These are phyloP conservation scores for Natrix natrix DNA, from an alignment of 2,797 vertebrate species.

Conservation along the genomic window DNA sequence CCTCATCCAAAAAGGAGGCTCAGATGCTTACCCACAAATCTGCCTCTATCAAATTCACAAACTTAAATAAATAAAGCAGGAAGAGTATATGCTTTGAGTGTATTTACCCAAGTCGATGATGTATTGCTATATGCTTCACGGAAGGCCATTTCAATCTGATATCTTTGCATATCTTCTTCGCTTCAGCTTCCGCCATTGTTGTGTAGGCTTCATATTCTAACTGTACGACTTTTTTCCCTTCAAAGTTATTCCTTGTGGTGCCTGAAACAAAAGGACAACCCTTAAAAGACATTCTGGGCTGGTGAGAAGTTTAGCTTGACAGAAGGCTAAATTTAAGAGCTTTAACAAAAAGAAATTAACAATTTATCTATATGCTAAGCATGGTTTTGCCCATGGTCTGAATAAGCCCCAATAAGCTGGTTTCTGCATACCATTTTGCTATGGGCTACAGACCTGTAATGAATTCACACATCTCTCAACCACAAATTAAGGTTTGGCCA, in stretches of 20 bases:
- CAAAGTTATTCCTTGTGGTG: constrained; percentile 84
- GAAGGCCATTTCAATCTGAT: constrained; percentile 82
- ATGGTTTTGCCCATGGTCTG: background rate
- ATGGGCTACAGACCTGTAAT: background rate
- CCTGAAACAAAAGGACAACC: constrained; percentile 69
- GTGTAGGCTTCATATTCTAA: constrained; percentile 91
- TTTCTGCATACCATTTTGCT: background rate
- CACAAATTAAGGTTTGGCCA: background rate
- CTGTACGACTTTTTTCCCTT: constrained; percentile 81
- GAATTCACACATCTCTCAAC: background rate
- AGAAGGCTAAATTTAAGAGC: background rate
- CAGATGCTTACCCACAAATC: background rate
- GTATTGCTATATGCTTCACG: constrained; percentile 81
- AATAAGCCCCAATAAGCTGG: background rate
- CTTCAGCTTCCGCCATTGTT: constrained; percentile 85
- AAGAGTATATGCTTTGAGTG: background rate
- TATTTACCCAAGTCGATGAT: constrained; percentile 88
- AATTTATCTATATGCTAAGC: background rate
- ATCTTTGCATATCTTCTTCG: constrained; percentile 82
- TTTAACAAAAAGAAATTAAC: background rate
- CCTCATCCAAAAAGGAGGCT: background rate
- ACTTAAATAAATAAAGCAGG: background rate
- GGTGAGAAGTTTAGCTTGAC: background rate
- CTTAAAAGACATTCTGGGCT: background rate
- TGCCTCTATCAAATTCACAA: background rate